Evolutionary conservation across 2,797 vertebrate genomes (phyloP), one percentile per base, ranked within the genome.

Genomic region (Scolopax rusticola): DNA sequence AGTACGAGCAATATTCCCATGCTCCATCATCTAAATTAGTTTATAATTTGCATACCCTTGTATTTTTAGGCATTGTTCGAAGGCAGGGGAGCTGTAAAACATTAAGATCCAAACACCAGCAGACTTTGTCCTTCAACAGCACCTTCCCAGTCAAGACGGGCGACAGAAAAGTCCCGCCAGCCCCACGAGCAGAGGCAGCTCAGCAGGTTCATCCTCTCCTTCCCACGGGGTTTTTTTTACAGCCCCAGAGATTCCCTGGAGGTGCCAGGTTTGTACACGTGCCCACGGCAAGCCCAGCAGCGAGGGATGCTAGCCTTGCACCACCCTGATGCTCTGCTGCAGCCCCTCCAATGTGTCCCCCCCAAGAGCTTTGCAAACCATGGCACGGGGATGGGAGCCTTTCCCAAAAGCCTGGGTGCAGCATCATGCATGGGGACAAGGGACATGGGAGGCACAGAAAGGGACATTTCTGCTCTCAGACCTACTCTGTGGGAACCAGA

Each of bases 1-100:
- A 96, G 83, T 93, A 71, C 93, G 93, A 96, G 94, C 93, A 94
- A 86, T 96, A 97, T 87, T 82, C 88, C 95, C 80, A 84, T 96
- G 96, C 96, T 97, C 96, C 92, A 82, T 97, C 97, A 97, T 96
- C 95, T 94, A 94, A 97, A 97, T 95, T 96, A 82, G 94, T 94
- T 97, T 97, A 97, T 96, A 95, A 98, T 98, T 97, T 97, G 95
- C 97, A 96, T 95, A 91, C 87, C 92, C 96, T 93, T 95, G 71
- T 91, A 96, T 95, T 97, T 93, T 96, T 92, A 95, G 95, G 92
- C 93, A 75, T 94, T 95, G 85, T 88, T 93, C 56, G 38, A 80
- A 89, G 87, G 92, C 87, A 96, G 77, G 71, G 57, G 65, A 94
- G 96, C 89, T 89, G 91, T 93, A 93, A 97, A 96, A 95, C 77